Conservation (phyloP, 2,113 vertebrate species). For the Aplodontia rufa region DNA sequence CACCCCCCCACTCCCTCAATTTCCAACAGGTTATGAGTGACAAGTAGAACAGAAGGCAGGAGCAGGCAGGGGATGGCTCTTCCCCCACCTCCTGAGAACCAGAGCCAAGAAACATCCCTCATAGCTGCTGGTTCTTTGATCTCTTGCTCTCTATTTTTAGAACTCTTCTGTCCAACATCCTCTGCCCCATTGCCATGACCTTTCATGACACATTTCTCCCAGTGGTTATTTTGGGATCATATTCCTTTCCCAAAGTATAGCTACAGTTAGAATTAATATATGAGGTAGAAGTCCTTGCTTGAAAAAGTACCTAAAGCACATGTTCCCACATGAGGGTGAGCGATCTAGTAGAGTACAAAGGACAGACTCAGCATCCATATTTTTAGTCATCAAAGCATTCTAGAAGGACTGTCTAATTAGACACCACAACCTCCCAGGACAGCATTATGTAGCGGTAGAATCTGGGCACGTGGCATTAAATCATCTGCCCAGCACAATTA, state of each 20-base stretch:
- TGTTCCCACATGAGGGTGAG: constrained; percentile 53
- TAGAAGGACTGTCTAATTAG: constrained; percentile 53
- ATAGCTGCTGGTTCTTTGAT: constrained; percentile 65
- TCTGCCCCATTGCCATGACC: constrained; percentile 72
- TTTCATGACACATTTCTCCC: constrained; percentile 72
- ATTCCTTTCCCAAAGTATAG: constrained; percentile 73
- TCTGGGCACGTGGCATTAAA: neutral
- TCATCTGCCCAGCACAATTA: neutral
- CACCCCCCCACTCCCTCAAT: neutral
- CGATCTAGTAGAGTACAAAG: neutral
- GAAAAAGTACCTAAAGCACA: constrained; percentile 61
- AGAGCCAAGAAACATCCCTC: constrained; percentile 54
- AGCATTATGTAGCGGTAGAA: constrained; percentile 12
- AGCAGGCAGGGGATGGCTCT: neutral
- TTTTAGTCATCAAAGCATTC: constrained; percentile 75
- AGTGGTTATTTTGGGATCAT: constrained; percentile 75
- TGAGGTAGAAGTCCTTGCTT: constrained; percentile 58
- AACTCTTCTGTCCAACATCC: constrained; percentile 63
- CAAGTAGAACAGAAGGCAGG: neutral
- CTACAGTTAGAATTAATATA: constrained; percentile 73
- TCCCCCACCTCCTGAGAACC: neutral
- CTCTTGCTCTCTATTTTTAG: constrained; percentile 75
- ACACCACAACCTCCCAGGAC: constrained; percentile 1
- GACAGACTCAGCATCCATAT: constrained; percentile 60
- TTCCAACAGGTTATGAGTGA: neutral